Evolutionary conservation across 2,888 invertebrate species (phyloP), one percentile per base, ranked within the genome.

Genomic region (Cactoblastis cactorum): DNA sequence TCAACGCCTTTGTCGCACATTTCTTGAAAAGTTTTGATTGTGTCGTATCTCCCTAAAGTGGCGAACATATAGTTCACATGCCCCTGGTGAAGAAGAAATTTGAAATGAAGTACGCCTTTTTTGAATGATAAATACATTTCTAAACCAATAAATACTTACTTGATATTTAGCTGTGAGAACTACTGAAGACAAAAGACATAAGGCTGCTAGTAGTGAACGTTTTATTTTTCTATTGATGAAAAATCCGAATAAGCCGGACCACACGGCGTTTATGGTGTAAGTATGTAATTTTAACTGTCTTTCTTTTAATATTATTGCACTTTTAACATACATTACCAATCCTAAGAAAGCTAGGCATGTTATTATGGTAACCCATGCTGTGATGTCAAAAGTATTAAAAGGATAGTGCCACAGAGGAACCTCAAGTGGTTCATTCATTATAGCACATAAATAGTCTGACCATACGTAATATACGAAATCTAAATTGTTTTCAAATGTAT

Each of bases 31-130:
- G 69, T 71, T 8, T 55, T 61, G 0, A 79, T 54, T 35, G 52
- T 55, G 0, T 38, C 18, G 35, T 64, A 61, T 11, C 62, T 62
- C n/a, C 58, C 51, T 2, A 64, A 53, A 2, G 77, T 74, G 19
- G 81, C 75, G 54, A 72, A 80, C 11, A 67, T 61, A 55, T 71
- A 69, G 60, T 72, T 80, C 11, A 77, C 59, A 52, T 77, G 65
- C 18, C 80, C 60, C 81, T 81, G 28, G 3, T 6, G 8, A 28
- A 28, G 59, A 6, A 28, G 9, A 9, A 6, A 28, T 2, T 6
- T 28, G 3, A 28, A 28, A 28, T 4, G 1, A 22, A 6, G 22
- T 22, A 22, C 6, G 3, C 6, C 22, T 22, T 6, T 3, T 22
- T 22, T 22, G 22, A 22, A 6, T 6, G 3, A 22, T 22, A 6